Percentiles rank a stretch among this genome's conserved stretches.
These are phyloP conservation scores for Eupithecia subumbrata DNA, from an alignment of 2,888 invertebrate genomes.

Conservation along the genomic window DNA sequence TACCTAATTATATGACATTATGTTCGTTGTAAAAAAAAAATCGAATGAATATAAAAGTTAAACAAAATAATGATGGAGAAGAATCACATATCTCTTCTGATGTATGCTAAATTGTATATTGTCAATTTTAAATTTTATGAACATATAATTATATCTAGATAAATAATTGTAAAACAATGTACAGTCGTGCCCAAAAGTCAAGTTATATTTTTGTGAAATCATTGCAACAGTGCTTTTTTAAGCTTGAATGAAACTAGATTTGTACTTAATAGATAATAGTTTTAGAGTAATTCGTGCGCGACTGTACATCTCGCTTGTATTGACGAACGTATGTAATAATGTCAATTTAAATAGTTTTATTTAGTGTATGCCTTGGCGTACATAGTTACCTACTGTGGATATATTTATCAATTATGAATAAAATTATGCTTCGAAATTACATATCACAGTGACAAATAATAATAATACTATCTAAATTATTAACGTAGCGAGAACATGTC, in stretches of 20 bases:
- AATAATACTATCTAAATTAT: conserved; percentile 32
- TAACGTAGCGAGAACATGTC: conserved; percentile 50
- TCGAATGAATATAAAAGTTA: conserved; percentile 43
- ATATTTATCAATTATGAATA: conserved; percentile 60
- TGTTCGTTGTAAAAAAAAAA: conserved; percentile 36
- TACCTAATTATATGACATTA: conserved; percentile 29
- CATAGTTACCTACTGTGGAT: conserved; percentile 34
- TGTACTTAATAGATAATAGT: conserved; percentile 58
- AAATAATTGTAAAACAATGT: conserved; percentile 46
- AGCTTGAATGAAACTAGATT: conserved; percentile 61
- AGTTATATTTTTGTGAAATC: conserved; percentile 63
- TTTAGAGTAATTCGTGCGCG: conserved; percentile 59
- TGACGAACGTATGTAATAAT: conserved; percentile 46
- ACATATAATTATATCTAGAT: conserved; percentile 42
- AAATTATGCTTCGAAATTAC: conserved; percentile 64
- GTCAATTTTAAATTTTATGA: conserved; percentile 62
- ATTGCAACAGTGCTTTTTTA: conserved; percentile 52
- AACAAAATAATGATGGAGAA: conserved; percentile 47
- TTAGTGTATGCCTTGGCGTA: conserved; percentile 29
- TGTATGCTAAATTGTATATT: conserved; percentile 44
- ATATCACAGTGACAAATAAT: conserved; percentile 81
- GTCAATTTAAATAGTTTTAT: conserved; percentile 47
- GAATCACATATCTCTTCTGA: conserved; percentile 71
- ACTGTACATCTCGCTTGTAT: conserved; percentile 63
- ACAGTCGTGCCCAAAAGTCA: conserved; percentile 67